Conservation (phyloP, 2,113 vertebrate species). For the Triplophysa siluroides region DNA sequence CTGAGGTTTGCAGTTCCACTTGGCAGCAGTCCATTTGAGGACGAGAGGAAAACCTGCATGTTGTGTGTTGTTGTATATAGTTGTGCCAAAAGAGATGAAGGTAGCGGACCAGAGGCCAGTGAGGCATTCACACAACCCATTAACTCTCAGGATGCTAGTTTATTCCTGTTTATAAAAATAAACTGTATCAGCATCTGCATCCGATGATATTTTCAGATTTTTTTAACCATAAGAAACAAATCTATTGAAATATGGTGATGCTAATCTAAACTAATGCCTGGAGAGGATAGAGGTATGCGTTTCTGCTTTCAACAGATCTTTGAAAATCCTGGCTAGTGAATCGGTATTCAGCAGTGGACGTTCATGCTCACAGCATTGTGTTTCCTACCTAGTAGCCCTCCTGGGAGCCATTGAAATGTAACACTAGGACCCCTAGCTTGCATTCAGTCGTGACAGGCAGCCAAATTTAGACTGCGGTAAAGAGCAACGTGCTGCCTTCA, state of each 20-base stretch:
- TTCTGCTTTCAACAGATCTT: slow-evolving; percentile 26
- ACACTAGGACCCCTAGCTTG: slow-evolving; percentile 18
- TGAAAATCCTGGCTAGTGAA: slow-evolving; percentile 21
- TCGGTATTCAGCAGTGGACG: slow-evolving; percentile 15
- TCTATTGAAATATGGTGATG: background rate
- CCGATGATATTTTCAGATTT: no score
- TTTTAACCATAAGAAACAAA: background rate
- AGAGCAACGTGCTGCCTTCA: background rate
- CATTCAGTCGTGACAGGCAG: slow-evolving; percentile 33
- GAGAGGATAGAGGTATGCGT: background rate
- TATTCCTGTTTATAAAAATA: no score
- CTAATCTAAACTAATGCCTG: background rate
- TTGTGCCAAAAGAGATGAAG: slow-evolving; percentile 26
- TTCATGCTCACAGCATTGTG: slow-evolving; percentile 33
- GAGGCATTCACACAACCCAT: background rate
- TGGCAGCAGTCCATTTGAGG: slow-evolving; percentile 24
- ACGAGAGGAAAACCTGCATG: background rate
- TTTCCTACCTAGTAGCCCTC: slow-evolving; percentile 21
- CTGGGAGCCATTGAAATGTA: slow-evolving; percentile 37
- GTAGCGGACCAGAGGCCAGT: background rate
- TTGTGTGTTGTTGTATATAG: background rate
- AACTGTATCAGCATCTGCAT: no score
- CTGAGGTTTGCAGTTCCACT: background rate
- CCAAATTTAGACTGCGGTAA: slow-evolving; percentile 33
- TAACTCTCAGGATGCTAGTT: background rate